These are phyloP conservation scores for Chloroceryle amazona DNA, from an alignment of 2,797 vertebrate genomes.

Conservation along the genomic window DNA sequence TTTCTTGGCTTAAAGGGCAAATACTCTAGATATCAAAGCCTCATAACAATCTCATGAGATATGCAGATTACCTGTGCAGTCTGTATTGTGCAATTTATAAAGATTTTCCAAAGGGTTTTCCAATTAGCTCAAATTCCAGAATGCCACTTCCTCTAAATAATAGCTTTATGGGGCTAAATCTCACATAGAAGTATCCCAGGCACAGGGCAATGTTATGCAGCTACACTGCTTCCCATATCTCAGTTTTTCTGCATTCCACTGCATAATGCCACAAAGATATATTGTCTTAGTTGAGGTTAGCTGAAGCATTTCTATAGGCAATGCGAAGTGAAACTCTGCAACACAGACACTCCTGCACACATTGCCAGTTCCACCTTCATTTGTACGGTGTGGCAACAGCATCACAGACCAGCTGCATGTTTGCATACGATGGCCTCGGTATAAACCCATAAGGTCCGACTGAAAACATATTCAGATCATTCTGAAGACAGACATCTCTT, in stretches of 20 bases:
- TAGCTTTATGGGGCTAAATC: neutral
- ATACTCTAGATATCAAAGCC: neutral
- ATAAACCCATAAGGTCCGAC: neutral
- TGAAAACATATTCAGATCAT: no score
- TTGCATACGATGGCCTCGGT: fast-evolving
- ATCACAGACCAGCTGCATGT: neutral
- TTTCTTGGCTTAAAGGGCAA: neutral
- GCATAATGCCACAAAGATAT: neutral
- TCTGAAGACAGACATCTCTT: no score
- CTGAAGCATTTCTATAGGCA: neutral
- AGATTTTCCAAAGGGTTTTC: neutral
- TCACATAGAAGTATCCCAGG: neutral
- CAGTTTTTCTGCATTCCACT: neutral
- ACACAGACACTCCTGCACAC: fast-evolving
- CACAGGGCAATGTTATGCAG: neutral
- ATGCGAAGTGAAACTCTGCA: neutral
- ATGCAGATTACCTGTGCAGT: neutral
- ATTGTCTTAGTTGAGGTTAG: neutral
- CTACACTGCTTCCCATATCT: neutral
- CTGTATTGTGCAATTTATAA: neutral
- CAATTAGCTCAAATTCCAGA: neutral
- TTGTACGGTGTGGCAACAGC: neutral
- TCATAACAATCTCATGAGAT: neutral
- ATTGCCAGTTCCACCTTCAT: neutral
- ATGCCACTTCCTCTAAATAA: neutral